A percentile compares a stretch with the other conserved stretches of the same genome.
Evolutionary conservation across 2,797 vertebrate genomes (phyloP).

Genomic region (Pagetopsis macropterus): DNA sequence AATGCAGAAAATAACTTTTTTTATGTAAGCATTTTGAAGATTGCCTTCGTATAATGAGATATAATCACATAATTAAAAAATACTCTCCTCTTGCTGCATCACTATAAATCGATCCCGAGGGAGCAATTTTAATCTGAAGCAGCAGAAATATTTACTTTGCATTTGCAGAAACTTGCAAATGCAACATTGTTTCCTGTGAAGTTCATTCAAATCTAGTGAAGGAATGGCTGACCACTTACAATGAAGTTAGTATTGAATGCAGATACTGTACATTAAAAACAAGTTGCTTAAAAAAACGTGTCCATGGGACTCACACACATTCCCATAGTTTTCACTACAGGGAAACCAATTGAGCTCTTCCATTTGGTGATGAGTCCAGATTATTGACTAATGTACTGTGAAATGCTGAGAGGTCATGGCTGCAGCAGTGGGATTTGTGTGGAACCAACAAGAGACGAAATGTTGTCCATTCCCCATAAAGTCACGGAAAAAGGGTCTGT

Average conservation of each 20-base stretch:
- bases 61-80: not conserved
- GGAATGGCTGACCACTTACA: not conserved
- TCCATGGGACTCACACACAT: constrained; percentile 6
- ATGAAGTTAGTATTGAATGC: not conserved
- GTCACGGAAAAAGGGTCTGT: constrained; percentile 47
- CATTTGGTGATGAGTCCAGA: constrained; percentile 32
- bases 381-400: constrained; percentile 49
- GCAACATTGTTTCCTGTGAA: not conserved
- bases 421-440: constrained; percentile 33
- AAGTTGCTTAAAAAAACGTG: not conserved
- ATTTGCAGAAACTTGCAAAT: not conserved
- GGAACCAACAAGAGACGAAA: constrained; percentile 55
- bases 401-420: constrained; percentile 24
- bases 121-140: not conserved
- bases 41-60: not conserved
- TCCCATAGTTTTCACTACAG: constrained; percentile 15
- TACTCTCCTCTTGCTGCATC: not conserved
- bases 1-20: not conserved
- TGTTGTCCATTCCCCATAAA: constrained; percentile 54
- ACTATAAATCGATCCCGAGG: not conserved
- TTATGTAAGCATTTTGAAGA: not conserved
- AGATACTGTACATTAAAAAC: not conserved
- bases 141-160: not conserved
- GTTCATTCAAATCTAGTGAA: not conserved
- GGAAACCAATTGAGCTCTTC: constrained; percentile 24